Conservation (phyloP, 2,797 vertebrate species). For the Catharus ustulatus region DNA sequence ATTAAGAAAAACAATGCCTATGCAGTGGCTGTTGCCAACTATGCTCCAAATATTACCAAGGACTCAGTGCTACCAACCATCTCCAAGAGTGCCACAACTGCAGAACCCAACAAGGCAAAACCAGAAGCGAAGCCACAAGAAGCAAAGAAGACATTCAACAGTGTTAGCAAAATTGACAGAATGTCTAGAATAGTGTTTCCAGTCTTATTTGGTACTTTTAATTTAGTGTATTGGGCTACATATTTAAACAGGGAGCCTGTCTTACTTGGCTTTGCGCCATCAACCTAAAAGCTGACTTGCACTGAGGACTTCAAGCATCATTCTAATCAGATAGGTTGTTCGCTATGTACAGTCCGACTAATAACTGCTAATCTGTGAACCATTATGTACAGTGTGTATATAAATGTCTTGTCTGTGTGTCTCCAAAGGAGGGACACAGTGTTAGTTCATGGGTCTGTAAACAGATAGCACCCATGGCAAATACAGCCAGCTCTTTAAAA, state of each 20-base stretch:
- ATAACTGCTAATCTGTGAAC: slow-evolving; percentile 89
- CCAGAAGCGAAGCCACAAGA: slow-evolving; percentile 84
- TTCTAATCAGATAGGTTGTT: slow-evolving; percentile 79
- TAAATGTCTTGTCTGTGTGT: slow-evolving; percentile 73
- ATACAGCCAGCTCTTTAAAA: slow-evolving; percentile 72
- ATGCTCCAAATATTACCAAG: slow-evolving; percentile 89
- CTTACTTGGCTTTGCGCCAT: slow-evolving; percentile 92
- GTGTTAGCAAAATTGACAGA: slow-evolving; percentile 98
- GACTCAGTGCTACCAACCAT: slow-evolving; percentile 90
- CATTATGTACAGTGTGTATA: slow-evolving; percentile 81
- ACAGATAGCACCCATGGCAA: slow-evolving; percentile 71
- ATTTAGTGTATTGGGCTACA: slow-evolving; percentile 98
- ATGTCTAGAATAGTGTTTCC: slow-evolving; percentile 98
- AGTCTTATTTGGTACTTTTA: slow-evolving; percentile 94
- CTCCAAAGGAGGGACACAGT: slow-evolving; percentile 70
- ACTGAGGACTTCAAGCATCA: slow-evolving; percentile 73
- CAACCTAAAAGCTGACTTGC: slow-evolving; percentile 77
- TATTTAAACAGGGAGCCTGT: slow-evolving; percentile 97
- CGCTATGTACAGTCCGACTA: slow-evolving; percentile 90
- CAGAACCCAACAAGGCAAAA: slow-evolving; percentile 84
- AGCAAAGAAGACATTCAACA: slow-evolving; percentile 98
- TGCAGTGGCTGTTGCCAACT: slow-evolving; percentile 94
- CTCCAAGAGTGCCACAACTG: slow-evolving; percentile 86
- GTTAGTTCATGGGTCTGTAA: slow-evolving; percentile 67
- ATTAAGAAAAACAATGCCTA: slow-evolving; percentile 96